Evolutionary conservation across 2,113 vertebrate species (phyloP).

Genomic region (Tachysurus fulvidraco): DNA sequence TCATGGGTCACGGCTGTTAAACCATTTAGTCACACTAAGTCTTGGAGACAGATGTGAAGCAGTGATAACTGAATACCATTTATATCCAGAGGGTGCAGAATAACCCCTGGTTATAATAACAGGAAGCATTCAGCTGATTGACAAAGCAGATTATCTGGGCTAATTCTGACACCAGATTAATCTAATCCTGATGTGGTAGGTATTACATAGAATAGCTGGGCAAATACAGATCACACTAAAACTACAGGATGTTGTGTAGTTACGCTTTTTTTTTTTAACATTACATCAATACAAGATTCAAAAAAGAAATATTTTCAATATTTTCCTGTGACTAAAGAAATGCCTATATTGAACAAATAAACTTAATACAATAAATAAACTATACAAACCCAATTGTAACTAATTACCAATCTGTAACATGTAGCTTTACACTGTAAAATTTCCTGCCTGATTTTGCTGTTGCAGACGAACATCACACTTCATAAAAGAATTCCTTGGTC

Average conservation of each 20-base stretch:
- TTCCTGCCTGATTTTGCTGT: not conserved
- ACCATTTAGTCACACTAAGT: constrained; percentile 58
- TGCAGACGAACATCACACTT: not conserved
- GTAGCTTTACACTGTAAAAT: not conserved
- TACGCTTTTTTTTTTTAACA: not conserved
- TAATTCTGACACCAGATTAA: not conserved
- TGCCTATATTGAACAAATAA: not conserved
- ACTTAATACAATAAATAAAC: not conserved
- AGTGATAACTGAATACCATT: constrained; percentile 59
- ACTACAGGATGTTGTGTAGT: not conserved
- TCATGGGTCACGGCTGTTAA: constrained; percentile 57
- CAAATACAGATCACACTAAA: not conserved
- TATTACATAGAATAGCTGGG: not conserved
- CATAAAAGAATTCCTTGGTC: not conserved
- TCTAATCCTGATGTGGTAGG: not conserved
- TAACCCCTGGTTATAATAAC: constrained; percentile 30
- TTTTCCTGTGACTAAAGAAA: not conserved
- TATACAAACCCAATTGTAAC: not conserved
- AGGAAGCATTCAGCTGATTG: constrained; percentile 11
- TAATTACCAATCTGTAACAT: not conserved
- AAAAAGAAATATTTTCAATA: not conserved
- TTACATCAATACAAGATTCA: not conserved
- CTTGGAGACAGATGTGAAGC: constrained; percentile 54
- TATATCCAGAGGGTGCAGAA: constrained; percentile 51
- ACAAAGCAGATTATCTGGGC: constrained; percentile 17